These are phyloP conservation scores for Cerastis leucographa DNA, from an alignment of 2,888 invertebrate genomes.

Conservation along the genomic window DNA sequence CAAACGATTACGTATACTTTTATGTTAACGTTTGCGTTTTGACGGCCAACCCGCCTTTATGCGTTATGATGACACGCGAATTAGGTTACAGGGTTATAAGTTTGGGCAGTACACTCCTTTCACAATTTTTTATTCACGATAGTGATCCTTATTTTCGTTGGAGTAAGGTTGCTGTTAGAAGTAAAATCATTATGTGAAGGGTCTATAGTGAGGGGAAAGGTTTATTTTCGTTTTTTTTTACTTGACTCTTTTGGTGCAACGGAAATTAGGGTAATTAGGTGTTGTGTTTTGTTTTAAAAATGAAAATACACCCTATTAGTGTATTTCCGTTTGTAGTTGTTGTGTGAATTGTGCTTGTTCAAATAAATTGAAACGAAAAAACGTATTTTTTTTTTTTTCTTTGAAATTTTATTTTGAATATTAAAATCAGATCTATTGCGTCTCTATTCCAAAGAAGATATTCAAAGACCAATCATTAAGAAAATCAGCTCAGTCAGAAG, in stretches of 20 bases:
- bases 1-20: constrained; percentile 70
- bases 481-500: not conserved
- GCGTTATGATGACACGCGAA: constrained; percentile 61
- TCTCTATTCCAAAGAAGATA: not conserved
- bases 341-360: not conserved
- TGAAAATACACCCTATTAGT: not conserved
- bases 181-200: too few species aligned
- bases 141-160: not conserved
- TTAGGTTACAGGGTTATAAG: constrained; percentile 54
- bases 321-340: not conserved
- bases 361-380: not conserved
- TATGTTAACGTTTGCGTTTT: constrained; percentile 71
- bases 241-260: constrained; percentile 50
- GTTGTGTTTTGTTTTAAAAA: not conserved
- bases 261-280: constrained; percentile 39
- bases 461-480: not conserved
- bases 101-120: constrained; percentile 47
- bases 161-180: not conserved
- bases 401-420: too few species aligned
- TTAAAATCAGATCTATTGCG: not conserved
- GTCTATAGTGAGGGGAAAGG: constrained; percentile 41
- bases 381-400: too few species aligned
- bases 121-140: not conserved
- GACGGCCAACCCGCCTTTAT: constrained; percentile 48
- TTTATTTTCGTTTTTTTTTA: constrained; percentile 36